Evolutionary conservation across 1,140 invertebrate species (phyloP).

Genomic region (Uloborus diversus): DNA sequence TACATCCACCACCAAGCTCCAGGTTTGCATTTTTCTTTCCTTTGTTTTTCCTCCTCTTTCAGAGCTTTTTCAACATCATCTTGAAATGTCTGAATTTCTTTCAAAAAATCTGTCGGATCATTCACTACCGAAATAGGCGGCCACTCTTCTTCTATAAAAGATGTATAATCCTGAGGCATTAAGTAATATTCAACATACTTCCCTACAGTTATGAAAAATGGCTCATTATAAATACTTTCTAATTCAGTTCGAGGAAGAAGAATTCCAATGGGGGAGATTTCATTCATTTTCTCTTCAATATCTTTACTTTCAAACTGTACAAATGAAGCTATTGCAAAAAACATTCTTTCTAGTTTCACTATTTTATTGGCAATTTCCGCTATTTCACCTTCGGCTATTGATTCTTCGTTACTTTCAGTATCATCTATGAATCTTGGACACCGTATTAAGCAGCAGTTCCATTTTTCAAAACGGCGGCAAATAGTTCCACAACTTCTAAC

Average conservation of each 20-base stretch:
- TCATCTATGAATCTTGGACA: slow-evolving; percentile 8
- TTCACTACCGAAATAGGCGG: slow-evolving; percentile 12
- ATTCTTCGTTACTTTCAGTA: neutral
- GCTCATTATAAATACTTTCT: neutral
- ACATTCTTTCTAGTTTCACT: neutral
- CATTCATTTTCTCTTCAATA: slow-evolving; percentile 26
- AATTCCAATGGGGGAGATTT: slow-evolving; percentile 8
- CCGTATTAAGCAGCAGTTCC: neutral
- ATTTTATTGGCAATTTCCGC: neutral
- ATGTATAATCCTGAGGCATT: neutral
- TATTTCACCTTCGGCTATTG: neutral
- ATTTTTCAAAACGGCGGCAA: neutral
- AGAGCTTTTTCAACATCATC: neutral
- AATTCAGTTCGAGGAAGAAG: slow-evolving; percentile 1
- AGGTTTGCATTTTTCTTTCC: neutral
- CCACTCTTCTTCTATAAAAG: slow-evolving; percentile 17
- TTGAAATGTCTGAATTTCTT: slow-evolving; percentile 12
- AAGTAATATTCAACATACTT: neutral
- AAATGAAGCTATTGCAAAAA: slow-evolving; percentile 30
- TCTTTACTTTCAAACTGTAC: neutral
- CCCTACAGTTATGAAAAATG: slow-evolving; percentile 19
- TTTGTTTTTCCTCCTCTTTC: neutral
- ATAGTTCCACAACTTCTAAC: neutral
- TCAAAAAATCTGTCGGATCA: slow-evolving; percentile 2
- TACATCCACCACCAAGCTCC: neutral